phyloP scores from a whole-genome alignment of 2,888 invertebrate species.

The Protophormia terraenovae region DNA sequence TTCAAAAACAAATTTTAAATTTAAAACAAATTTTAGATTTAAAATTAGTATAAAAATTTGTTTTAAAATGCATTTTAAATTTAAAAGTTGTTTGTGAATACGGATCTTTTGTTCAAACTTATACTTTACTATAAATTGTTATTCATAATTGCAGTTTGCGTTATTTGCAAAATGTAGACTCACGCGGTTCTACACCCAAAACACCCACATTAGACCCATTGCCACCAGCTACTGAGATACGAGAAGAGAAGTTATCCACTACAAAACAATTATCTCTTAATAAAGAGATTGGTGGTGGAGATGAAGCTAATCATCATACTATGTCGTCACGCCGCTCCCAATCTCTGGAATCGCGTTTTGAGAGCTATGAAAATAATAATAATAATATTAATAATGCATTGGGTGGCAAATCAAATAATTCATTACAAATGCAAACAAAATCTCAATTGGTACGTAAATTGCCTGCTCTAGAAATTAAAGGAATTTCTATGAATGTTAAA shows the following conservation, averaged over 20 bases:
- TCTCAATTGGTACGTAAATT: constrained; percentile 67
- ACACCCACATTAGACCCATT: constrained; percentile 79
- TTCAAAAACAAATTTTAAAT: too few relatives aligned
- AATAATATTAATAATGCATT: constrained; percentile 2
- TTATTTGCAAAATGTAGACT: constrained; percentile 83
- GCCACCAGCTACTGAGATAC: constrained; percentile 57
- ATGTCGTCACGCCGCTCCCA: constrained; percentile 67
- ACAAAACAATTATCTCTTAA: constrained; percentile 13
- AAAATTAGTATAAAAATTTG: too few relatives aligned
- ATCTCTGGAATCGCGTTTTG: constrained; percentile 70
- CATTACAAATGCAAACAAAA: constrained; percentile 50
- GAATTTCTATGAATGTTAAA: constrained; percentile 45
- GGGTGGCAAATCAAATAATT: constrained; percentile 32
- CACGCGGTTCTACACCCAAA: constrained; percentile 77
- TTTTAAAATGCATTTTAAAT: too few relatives aligned
- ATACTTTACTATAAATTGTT: background rate
- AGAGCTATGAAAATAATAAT: constrained; percentile 60
- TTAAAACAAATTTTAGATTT: too few relatives aligned
- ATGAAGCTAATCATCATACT: background rate
- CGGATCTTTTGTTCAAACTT: background rate
- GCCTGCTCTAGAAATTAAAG: constrained; percentile 69
- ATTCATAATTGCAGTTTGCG: constrained; percentile 83
- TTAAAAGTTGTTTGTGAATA: too few relatives aligned
- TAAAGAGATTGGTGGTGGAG: background rate
- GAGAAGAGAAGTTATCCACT: background rate